Evolutionary conservation across 2,113 vertebrate species (phyloP), one percentile per base, ranked within the genome.

Genomic region (Istiophorus platypterus): DNA sequence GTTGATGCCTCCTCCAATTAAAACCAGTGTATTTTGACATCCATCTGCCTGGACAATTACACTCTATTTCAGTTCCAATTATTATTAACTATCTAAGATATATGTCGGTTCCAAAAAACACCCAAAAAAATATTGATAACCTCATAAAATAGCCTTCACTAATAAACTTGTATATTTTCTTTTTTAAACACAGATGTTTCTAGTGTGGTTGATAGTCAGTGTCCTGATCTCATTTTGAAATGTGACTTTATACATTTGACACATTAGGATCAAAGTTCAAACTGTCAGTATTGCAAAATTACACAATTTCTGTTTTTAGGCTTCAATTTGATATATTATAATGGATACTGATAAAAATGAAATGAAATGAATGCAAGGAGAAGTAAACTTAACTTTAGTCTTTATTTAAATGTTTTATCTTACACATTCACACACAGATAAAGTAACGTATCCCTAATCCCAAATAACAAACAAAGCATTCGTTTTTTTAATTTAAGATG

Each of bases 1-100:
- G 78, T 59, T 78, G 64, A 66, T 1, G 27, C 72, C 45, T 49
- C 51, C 71, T 62, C 54, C 58, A 49, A 20, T 63, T 13, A 18
- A 49, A 56, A 61, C 1, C 47, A 57, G 66, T 29, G 20, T 17
- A 47, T 29, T 56, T 2, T 41, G 51, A 24, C 26, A 13, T 57
- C 29, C 7, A 14, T 49, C 24, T 20, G 52, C 14, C 72, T 45
- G 22, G 10, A 20, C 56, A 29, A 42, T 34, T 34, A 20, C 18
- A 12, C 14, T 31, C 22, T 52, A 59, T 52, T 62, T 71, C 34
- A 41, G 15, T n/a, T 51, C 47, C 20, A n/a, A 12, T 10, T 4
- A 12, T 10, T 4, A 47, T 27, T 66, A 47, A 45, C 10, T 65
- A 26, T 64, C 6, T 47, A 47, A 17, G 18, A 22, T 52, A 8